These are phyloP conservation scores for Eudasyphora cyanicolor DNA, from an alignment of 2,888 invertebrate species.

Conservation along the genomic window DNA sequence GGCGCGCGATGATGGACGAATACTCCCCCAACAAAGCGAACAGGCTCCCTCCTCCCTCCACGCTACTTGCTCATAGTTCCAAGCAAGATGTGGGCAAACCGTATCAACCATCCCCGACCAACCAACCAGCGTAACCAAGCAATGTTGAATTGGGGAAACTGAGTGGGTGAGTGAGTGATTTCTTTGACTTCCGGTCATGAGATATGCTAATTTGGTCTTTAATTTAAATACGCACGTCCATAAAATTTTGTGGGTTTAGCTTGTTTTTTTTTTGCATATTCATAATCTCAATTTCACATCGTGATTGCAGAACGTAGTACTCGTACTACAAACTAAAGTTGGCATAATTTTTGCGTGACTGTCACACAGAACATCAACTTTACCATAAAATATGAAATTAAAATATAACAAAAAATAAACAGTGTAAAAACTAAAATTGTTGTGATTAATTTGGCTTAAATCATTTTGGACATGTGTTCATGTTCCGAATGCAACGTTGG, in stretches of 20 bases:
- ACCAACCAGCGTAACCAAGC: too few relatives aligned
- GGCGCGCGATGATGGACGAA: neutral
- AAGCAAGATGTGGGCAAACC: neutral
- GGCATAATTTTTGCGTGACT: constrained; percentile 2
- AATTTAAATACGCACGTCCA: constrained; percentile 17
- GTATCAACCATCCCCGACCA: neutral
- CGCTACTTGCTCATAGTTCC: neutral
- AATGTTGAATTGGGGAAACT: neutral
- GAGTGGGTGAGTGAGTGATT: constrained; percentile 8
- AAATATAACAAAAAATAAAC: neutral
- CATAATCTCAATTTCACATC: neutral
- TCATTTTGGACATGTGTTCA: neutral
- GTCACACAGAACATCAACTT: neutral
- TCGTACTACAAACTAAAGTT: too few relatives aligned
- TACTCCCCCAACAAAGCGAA: too few relatives aligned
- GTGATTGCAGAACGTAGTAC: neutral
- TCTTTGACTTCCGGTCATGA: constrained; percentile 27
- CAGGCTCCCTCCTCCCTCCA: neutral
- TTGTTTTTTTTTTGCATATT: neutral
- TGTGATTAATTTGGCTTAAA: neutral
- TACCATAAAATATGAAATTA: neutral
- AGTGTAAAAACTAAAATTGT: neutral
- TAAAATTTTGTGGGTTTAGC: neutral
- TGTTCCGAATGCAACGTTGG: too few relatives aligned
- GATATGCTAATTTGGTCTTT: constrained; percentile 21